These are phyloP conservation scores for Drosophila mayri DNA, from an alignment of 1,140 invertebrate species.

Conservation along the genomic window DNA sequence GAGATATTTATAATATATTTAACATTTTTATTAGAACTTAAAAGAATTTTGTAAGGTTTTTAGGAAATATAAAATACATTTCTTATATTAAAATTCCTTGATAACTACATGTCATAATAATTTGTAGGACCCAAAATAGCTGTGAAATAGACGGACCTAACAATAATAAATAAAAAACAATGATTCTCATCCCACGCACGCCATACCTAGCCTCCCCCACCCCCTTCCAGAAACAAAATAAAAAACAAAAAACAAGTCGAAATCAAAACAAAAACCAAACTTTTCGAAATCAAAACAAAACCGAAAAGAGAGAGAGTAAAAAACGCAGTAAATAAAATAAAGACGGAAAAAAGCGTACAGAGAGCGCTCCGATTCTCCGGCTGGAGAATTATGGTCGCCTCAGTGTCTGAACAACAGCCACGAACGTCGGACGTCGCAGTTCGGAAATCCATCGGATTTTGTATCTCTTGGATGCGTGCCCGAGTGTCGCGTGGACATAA, in stretches of 20 bases:
- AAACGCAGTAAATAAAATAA: constrained; percentile 12
- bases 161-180: constrained; percentile 26
- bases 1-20: too few relatives aligned
- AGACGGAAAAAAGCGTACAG: not conserved
- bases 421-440: constrained; percentile 56
- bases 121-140: constrained; percentile 1
- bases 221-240: constrained; percentile 12
- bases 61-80: too few relatives aligned
- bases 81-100: not conserved
- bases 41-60: too few relatives aligned
- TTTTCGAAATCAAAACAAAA: constrained; percentile 72
- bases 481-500: constrained; percentile 19
- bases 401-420: constrained; percentile 69
- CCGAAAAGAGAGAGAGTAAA: constrained; percentile 30
- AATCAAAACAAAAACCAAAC: constrained; percentile 36
- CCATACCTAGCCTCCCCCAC: not conserved
- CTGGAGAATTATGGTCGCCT: constrained; percentile 57
- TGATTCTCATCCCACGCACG: constrained; percentile 30
- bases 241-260: constrained; percentile 33
- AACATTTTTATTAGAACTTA: too few relatives aligned
- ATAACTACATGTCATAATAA: not conserved
- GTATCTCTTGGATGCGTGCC: constrained; percentile 41
- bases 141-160: constrained; percentile 12
- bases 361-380: constrained; percentile 15
- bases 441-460: constrained; percentile 14